Evolutionary conservation across 2,113 vertebrate species (phyloP), one percentile per base, ranked within the genome.

Genomic region (Seriola dumerili): DNA sequence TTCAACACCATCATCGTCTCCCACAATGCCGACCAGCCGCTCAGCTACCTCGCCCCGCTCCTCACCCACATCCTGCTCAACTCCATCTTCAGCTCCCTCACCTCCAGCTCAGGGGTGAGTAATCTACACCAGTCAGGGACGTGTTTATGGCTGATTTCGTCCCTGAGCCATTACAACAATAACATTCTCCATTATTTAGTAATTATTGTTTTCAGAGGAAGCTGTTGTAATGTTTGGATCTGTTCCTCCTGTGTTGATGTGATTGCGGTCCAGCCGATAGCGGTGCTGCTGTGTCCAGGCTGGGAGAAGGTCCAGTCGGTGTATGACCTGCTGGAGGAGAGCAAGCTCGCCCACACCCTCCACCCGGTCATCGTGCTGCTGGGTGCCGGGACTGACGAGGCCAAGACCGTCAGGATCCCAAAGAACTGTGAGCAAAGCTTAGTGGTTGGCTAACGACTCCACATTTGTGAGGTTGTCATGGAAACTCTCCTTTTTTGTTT

Each of bases 221-320:
- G 3, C 0, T n/a, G 46, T 23, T 19, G 0, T 38, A 0, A 36
- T 11, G 1, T 40, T 29, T 10, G 17, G 3, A 10, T 11, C 6
- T 72, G 4, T 12, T 0, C 23, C 2, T 0, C 29, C 0, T 59
- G 16, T 72, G 25, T 42, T 29, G 32, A 44, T 72, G 65, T 84
- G 68, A 23, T 88, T 25, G 55, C 90, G 7, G 1, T 87, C 2
- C 91, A 99, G 98, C 97, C 98, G 2, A 46, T 97, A 32, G 97
- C 94, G 0, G 93, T 98, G 76, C 91, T 99, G 69, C 82, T 99
- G 36, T 99, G 97, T 91, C 96, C 96, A 0, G 94, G 96, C 32
- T 97, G 97, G 97, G 95, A 95, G 92, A 99, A 97, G 84, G 97
- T 96, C 38, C 96, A 96, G 12, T 73, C 63, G n/a, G 93, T 97